These are phyloP conservation scores for Ips typographus DNA, from an alignment of 1,140 invertebrate species.

Conservation along the genomic window DNA sequence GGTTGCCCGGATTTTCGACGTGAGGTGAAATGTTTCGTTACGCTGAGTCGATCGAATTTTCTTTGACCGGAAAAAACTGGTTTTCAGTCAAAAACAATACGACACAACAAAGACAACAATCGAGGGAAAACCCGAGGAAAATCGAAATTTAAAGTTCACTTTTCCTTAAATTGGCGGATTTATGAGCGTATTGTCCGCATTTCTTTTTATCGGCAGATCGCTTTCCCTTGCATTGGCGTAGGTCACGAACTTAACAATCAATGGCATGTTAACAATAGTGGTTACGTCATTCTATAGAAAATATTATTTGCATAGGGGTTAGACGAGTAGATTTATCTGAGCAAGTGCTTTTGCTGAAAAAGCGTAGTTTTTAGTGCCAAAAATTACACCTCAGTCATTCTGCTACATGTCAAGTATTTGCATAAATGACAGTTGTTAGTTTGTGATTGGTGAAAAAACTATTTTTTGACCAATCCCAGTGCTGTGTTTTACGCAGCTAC, in stretches of 20 bases:
- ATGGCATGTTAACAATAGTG: conserved; percentile 52
- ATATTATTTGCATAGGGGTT: conserved; percentile 48
- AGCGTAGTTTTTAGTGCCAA: no score
- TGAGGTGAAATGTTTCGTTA: conserved; percentile 9
- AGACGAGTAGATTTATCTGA: conserved; percentile 5
- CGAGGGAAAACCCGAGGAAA: neutral
- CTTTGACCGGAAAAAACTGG: neutral
- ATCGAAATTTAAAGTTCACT: conserved; percentile 29
- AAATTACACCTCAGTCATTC: no score
- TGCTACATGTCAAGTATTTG: no score
- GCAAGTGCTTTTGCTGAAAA: no score
- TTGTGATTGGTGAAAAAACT: no score
- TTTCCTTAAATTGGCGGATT: conserved; percentile 34
- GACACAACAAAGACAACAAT: neutral
- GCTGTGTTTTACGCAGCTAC: no score
- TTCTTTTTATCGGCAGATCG: conserved; percentile 37
- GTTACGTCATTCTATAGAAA: conserved; percentile 50
- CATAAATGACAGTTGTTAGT: no score
- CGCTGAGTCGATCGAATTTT: neutral
- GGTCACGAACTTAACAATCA: conserved; percentile 52
- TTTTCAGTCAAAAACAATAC: no score
- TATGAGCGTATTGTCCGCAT: conserved; percentile 38
- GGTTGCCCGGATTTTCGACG: conserved; percentile 14
- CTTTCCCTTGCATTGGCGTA: conserved; percentile 45
- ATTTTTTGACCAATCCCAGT: no score